phyloP scores from a whole-genome alignment of 2,888 invertebrate species.

The Morpho achilles region DNA sequence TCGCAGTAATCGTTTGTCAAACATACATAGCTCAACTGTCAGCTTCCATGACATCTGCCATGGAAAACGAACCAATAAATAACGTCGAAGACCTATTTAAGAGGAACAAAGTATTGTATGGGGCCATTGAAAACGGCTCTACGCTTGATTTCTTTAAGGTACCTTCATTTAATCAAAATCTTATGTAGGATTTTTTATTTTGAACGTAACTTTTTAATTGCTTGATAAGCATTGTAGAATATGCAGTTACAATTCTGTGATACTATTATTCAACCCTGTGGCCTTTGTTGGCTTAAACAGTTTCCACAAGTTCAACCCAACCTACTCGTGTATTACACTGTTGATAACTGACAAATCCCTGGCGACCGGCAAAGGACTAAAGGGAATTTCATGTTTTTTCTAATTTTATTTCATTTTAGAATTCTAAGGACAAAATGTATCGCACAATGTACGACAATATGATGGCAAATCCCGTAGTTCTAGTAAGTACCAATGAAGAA shows the following conservation, averaged over 20 bases:
- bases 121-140: slow-evolving; percentile 89
- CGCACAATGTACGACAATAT: slow-evolving; percentile 94
- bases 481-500: slow-evolving; percentile 87
- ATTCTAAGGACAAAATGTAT: slow-evolving; percentile 91
- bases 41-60: slow-evolving; percentile 92
- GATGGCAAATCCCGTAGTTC: slow-evolving; percentile 88
- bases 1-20: slow-evolving; percentile 93
- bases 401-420: slow-evolving; percentile 34
- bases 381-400: background rate
- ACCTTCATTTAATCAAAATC: slow-evolving; percentile 9
- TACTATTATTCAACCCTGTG: background rate
- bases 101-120: slow-evolving; percentile 96
- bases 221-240: background rate
- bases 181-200: too few relatives aligned
- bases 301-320: too few relatives aligned
- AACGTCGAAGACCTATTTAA: slow-evolving; percentile 94
- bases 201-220: too few relatives aligned
- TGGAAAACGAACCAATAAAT: slow-evolving; percentile 91
- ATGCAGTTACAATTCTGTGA: background rate
- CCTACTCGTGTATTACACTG: too few relatives aligned
- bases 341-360: too few relatives aligned
- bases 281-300: too few relatives aligned
- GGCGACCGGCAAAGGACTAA: too few relatives aligned
- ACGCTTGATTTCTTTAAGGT: slow-evolving; percentile 91
- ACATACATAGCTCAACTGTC: slow-evolving; percentile 97